Percentiles rank a stretch among this genome's conserved stretches.
Conservation (phyloP, 2,797 vertebrate genomes). For the Sebastolobus altivelis region DNA sequence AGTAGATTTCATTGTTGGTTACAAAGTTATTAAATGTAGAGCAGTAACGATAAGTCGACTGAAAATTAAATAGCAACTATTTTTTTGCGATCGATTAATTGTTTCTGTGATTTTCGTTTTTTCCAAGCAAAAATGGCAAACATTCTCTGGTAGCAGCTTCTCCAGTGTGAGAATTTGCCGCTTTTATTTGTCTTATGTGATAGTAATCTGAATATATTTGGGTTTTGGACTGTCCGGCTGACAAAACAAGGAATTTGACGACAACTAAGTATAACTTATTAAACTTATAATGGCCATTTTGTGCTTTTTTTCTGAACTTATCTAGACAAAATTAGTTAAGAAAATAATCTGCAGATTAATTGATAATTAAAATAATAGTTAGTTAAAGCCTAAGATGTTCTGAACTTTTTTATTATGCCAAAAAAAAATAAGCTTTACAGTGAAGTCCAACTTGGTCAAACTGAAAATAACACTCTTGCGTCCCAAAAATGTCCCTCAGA, state of each 20-base stretch:
- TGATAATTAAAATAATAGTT: neutral
- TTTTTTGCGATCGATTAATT: neutral
- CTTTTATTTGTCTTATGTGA: neutral
- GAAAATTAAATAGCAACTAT: neutral
- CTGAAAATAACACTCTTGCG: neutral
- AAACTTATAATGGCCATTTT: neutral
- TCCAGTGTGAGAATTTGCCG: neutral
- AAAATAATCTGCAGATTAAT: neutral
- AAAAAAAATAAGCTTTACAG: constrained; percentile 9
- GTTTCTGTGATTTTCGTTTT: neutral
- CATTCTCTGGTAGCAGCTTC: neutral
- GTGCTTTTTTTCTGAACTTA: neutral
- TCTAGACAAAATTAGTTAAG: neutral
- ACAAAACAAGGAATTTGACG: neutral
- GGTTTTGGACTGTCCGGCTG: no score
- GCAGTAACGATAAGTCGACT: neutral
- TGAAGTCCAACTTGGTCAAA: neutral
- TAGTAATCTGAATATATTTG: neutral
- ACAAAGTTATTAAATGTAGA: neutral
- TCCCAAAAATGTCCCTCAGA: constrained; percentile 1
- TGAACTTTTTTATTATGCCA: constrained; percentile 3
- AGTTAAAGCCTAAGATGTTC: neutral
- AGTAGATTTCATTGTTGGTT: neutral
- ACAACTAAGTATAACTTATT: neutral
- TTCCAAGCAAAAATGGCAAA: neutral